Evolutionary conservation across 2,888 invertebrate genomes (phyloP), one percentile per base, ranked within the genome.

Genomic region (Chymomyza amoena): DNA sequence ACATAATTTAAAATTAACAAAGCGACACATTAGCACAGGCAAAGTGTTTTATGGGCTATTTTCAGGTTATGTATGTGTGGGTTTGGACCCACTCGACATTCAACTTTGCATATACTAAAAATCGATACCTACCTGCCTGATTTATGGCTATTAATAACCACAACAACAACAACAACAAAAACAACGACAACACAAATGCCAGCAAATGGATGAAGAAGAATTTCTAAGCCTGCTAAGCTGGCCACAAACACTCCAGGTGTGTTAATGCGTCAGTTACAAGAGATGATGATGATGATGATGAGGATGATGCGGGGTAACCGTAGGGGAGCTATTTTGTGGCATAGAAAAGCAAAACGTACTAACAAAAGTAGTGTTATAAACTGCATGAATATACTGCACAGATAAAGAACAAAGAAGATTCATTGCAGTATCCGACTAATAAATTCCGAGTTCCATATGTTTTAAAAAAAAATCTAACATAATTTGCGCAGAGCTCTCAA

Each of bases 1-100:
- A 13, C 39, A 45, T 45, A 78, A 76, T 84, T 87, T 84, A 73
- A 83, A 83, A 83, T 87, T 78, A 78, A 76, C 85, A 72, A 45
- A 45, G 39, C 39, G 39, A 45, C 39, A 45, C 39, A 45, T 45
- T 45, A 45, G 2, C 59, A 69, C 36, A 32, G 32, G 7, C 32
- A 6, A 32, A 32, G 32, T 32, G 32, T 51, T 64, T 32, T 59
- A 66, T 68, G 50, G 13, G 61, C 51, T 64, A 61, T 61, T 59
- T 16, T 25, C n/a, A 28, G 51, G 61, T 45, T 61, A 45, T 13
- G 13, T 13, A 5, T 15, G 4, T 62, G 20, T 57, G n/a, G 61
- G 39, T 39, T 10, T 45, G 39, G 39, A 3, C 39, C 39, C 39
- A 45, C 39, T 2, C 39, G 39, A 10, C 13, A 4, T 13, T 13